Evolutionary conservation across 2,888 invertebrate species (phyloP), one percentile per base, ranked within the genome.

Genomic region (Agriopis aurantiaria): DNA sequence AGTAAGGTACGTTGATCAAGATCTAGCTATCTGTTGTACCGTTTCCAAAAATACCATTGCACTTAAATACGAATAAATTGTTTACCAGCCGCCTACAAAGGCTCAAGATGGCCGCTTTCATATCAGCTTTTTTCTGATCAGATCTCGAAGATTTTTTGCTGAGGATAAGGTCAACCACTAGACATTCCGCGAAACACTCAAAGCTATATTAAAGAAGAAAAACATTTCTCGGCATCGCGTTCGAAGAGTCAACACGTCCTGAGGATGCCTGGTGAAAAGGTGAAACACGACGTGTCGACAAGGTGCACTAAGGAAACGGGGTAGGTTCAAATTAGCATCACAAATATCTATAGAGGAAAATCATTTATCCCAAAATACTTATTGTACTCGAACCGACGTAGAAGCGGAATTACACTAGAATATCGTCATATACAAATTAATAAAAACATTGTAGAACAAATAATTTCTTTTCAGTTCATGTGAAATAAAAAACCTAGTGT

Each of bases 391-490:
- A 23, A 23, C 1, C 17, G 17, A 23, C 17, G 17, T 23, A 23
- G 17, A 23, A 23, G 17, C 17, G 17, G 17, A 23, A 23, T 23
- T 23, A 23, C 17, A 23, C 17, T 23, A 23, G 17, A 23, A 23
- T 1, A 1, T 23, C 17, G 17, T 23, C 17, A 23, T 23, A 23
- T 1, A 23, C 17, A 23, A 23, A 2, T 23, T 23, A 23, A 23
- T 23, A 23, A 0, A 23, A 49, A 17, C 48, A 51, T 56, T 17
- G 53, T 69, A 60, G 63, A 58, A 62, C 62, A 65, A 69, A 60
- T 66, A 68, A 70, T 74, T 75, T 71, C 17, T 65, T 77, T 75
- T 70, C 46, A 59, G 12, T 66, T 72, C 46, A 57, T 57, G 71
- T 65, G 53, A 72, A 51, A 75, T 77, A 67, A 74, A 74, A 65